Evolutionary conservation across 2,888 invertebrate species (phyloP), one percentile per base, ranked within the genome.

Genomic region (Idaea aversata): DNA sequence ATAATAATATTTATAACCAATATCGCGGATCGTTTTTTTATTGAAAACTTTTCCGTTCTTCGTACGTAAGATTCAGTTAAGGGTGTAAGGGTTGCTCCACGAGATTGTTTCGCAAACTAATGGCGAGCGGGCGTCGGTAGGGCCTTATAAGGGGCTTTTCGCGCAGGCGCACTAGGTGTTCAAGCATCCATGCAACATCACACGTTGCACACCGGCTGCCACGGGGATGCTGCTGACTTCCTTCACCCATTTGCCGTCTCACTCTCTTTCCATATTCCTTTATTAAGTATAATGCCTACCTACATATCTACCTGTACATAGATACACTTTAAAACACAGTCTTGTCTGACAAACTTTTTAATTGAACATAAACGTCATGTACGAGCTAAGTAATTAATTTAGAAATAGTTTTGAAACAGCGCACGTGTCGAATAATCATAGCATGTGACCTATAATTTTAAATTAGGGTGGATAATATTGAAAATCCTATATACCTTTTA

Each of bases 41-140:
- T 72, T 77, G 64, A 68, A 85, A 91, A 90, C 86, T 90, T 91
- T 91, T 83, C 72, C 76, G 82, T 70, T 70, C 69, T 72, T 82
- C 78, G 80, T 36, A 47, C 75, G 79, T 74, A 61, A 60, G 70
- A 67, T 73, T 61, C 65, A 61, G 67, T 74, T 70, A 70, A 68
- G 72, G 77, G 79, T 74, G 77, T 79, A 70, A 68, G 77, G 79
- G 68, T 84, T 79, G 80, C 79, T 86, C 81, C 78, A 81, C 82
- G 76, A 77, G 76, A 75, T 69, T 70, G 77, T 79, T 80, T 81
- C 72, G 78, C 82, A 80, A 87, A 89, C 89, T 91, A 88, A 67
- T 76, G 80, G 75, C 69, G 73, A 77, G 69, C 69, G 75, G 76
- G 75, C 66, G 69, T 74, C 70, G 67, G 74, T 67, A 62, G 68